Evolutionary conservation across 30 jellyfish, hydroid and myxozoan species (phyloP), one percentile per base, ranked within the genome.

Genomic region (Pseudorhiza aurosa): DNA sequence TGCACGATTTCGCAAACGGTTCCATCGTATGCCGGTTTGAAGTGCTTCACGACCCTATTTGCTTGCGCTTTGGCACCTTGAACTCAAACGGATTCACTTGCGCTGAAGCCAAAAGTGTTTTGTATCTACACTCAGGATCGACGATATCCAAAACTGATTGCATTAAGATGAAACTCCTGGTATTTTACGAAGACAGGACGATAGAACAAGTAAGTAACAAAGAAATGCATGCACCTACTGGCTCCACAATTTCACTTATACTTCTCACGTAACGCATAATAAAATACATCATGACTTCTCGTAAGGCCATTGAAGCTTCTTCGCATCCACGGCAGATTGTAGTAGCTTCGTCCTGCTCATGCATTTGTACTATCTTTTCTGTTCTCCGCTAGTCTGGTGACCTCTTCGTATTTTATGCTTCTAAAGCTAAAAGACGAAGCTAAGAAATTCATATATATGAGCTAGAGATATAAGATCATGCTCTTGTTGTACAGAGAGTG

Each of bases 1-100:
- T 80, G 49, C 36, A 36, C 21, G 30, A 49, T 36, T 25, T 22
- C 8, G 57, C 84, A 0, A 65, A 53, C 5, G 78, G 37, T 8
- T 64, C 69, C 33, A 51, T 80, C 11, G 83, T 80, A 9, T 80
- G 91, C 47, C 44, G 91, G 21, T 51, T 65, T 33, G 91, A 80
- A 39, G 72, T 64, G n/a, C 39, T 80, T 31, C 37, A 12, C 37
- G 91, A 80, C 65, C 91, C 91, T 10, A 65, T 80, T 68, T 80
- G 91, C 91, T 70, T 80, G 4, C 91, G 91, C 10, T 80, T 64
- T 51, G 91, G 91, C 27, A 80, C 6, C 24, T 9, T 80, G 50
- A 42, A 83, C 0, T 25, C 59, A 5, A 31, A 45, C 28, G 29
- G 37, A 17, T 80, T 80, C 36, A 11, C 26, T 18, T 80, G 91